phyloP scores from a whole-genome alignment of 2,113 vertebrate species.

The Ornithorhynchus anatinus region DNA sequence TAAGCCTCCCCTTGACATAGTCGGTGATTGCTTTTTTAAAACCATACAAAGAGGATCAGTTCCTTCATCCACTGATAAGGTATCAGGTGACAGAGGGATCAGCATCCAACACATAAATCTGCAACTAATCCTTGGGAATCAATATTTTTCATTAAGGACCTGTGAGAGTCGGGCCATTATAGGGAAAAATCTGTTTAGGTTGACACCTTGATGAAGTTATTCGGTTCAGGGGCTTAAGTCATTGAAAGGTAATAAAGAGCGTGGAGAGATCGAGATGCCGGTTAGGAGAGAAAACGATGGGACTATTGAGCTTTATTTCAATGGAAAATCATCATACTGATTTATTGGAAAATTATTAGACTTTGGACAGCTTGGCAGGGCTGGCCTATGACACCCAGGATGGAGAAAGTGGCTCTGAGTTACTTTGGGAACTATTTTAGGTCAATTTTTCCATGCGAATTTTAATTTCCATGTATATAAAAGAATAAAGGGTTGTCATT shows the following conservation, averaged over 20 bases:
- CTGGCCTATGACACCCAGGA: neutral
- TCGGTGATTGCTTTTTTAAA: slow-evolving; percentile 73
- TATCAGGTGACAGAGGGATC: slow-evolving; percentile 80
- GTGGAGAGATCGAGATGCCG: slow-evolving; percentile 64
- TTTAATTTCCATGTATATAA: neutral
- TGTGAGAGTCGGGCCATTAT: slow-evolving; percentile 78
- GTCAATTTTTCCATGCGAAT: neutral
- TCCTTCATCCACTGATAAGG: slow-evolving; percentile 74
- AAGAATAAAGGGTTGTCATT: neutral
- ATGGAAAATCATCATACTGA: slow-evolving; percentile 63
- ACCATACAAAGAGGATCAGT: slow-evolving; percentile 58
- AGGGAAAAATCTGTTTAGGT: slow-evolving; percentile 84
- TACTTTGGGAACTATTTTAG: neutral
- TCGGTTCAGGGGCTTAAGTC: slow-evolving; percentile 79
- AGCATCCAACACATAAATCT: slow-evolving; percentile 83
- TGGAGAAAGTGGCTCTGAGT: neutral
- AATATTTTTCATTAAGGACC: slow-evolving; percentile 90
- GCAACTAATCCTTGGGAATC: slow-evolving; percentile 82
- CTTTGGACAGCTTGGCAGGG: slow-evolving; percentile 36
- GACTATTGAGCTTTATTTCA: slow-evolving; percentile 55
- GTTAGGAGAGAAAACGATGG: slow-evolving; percentile 56
- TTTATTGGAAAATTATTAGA: slow-evolving; percentile 53
- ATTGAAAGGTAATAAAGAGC: slow-evolving; percentile 83
- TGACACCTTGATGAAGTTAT: slow-evolving; percentile 88
- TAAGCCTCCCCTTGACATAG: slow-evolving; percentile 65